Base-by-base conservation (phyloP, 92 coral and sea anemone genomes). In the Epizoanthus fatuus region DNA sequence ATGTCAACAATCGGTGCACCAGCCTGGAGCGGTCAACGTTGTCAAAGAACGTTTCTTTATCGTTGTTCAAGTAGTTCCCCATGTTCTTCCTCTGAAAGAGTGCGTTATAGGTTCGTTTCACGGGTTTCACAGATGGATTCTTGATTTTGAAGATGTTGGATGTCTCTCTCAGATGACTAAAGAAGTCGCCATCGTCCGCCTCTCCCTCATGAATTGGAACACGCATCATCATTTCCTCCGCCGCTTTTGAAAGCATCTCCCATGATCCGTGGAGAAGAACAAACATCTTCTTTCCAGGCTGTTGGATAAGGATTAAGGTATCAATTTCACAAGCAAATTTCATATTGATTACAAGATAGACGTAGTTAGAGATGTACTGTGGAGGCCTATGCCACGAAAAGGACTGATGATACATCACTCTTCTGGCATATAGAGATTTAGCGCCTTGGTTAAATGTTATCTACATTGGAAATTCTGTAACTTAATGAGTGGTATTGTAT, bases 1-100 rank as follows among this genome's bases (percentile, higher is more conserved):
- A 72, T 59, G 63, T 78, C 20, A 86, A 65, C n/a, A 86, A 25
- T 1, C 87, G 93, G 29, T 83, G 65, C 39, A 86, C 69, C 77
- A 90, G 75, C n/a, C 93, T 86, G 11, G 78, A 62, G 39, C 93
- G 85, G 49, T 90, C 90, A 45, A 84, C 75, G 40, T 74, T 71
- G 39, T 66, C 56, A 17, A 90, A 90, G 67, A 90, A 86, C 0
- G 56, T 17, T 12, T 83, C 87, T n/a, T 40, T 83, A 39, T 83
- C 80, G 2, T 81, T 39, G 16, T 9, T 39, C 45, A 35, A 5
- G 70, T 72, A 58, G 6, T 17, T 51, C 3, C 59, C 71, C 8
- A 72, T 4, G 53, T 83, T 70, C 12, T 72, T 57, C 17, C 15
- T 3, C 9, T 16, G 12, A 67, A 55, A 77, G 53, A 77, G 12